Evolutionary conservation across 2,113 vertebrate species (phyloP).

Genomic region (Nerophis lumbriciformis): DNA sequence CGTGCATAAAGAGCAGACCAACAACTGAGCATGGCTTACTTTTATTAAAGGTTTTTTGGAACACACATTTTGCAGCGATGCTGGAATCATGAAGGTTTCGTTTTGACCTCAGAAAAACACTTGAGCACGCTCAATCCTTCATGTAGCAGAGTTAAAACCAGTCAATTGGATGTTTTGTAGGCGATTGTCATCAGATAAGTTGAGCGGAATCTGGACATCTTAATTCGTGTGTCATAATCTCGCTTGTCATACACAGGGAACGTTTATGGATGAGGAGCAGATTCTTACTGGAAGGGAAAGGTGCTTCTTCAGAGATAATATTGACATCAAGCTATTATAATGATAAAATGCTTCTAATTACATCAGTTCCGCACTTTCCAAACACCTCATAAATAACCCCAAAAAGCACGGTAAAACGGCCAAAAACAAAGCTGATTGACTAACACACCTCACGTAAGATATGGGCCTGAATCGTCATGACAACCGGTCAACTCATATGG

Average conservation of each 20-base stretch:
- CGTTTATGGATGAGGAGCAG: constrained; percentile 30
- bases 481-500: constrained; percentile 52
- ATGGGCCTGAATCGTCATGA: constrained; percentile 48
- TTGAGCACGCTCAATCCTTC: constrained; percentile 3
- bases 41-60: constrained; percentile 51
- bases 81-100: constrained; percentile 15
- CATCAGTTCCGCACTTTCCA: constrained; percentile 16
- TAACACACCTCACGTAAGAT: constrained; percentile 56
- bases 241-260: constrained; percentile 41
- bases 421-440: constrained; percentile 45
- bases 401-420: constrained; percentile 39
- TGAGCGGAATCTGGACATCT: constrained; percentile 45
- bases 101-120: constrained; percentile 14
- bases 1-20: constrained; percentile 13
- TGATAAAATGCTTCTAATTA: constrained; percentile 45
- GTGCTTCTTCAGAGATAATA: constrained; percentile 58
- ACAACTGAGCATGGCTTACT: constrained; percentile 23
- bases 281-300: constrained; percentile 41
- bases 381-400: constrained; percentile 7
- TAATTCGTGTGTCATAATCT: constrained; percentile 40
- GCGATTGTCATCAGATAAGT: constrained; percentile 32
- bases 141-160: constrained; percentile 20
- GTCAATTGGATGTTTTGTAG: constrained; percentile 12
- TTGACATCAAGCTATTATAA: constrained; percentile 58
- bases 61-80: constrained; percentile 37